phyloP scores from a whole-genome alignment of 2,113 vertebrate genomes.

The Gopherus flavomarginatus region DNA sequence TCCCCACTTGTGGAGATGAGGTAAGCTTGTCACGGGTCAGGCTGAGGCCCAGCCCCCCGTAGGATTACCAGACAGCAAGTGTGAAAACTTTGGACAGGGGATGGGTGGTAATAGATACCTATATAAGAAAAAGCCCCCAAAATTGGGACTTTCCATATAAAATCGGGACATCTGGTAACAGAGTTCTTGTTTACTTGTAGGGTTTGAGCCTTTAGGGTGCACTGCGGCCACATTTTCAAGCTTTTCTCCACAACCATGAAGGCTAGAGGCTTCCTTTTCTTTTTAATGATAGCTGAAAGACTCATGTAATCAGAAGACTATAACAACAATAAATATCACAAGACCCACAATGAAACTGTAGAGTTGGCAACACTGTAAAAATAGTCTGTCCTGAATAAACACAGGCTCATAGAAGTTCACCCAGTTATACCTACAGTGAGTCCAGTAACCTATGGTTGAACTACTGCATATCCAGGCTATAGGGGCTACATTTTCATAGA shows the following conservation, averaged over 20 bases:
- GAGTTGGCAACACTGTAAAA: background rate
- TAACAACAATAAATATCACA: background rate
- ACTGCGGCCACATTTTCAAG: background rate
- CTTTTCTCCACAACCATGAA: background rate
- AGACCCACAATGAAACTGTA: background rate
- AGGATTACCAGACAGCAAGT: no score
- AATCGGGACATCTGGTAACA: background rate
- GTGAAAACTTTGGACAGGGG: no score
- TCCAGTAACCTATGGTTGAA: background rate
- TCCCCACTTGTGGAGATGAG: background rate
- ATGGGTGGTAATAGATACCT: no score
- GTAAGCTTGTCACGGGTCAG: background rate
- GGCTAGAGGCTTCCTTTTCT: background rate
- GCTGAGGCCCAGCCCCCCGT: background rate
- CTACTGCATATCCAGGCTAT: background rate
- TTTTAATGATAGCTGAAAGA: background rate
- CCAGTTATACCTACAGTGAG: background rate
- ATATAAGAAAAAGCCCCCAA: no score
- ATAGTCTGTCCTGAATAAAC: background rate
- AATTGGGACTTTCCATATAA: no score
- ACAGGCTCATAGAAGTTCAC: background rate
- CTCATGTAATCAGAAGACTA: background rate
- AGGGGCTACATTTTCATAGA: background rate
- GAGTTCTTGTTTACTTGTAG: background rate
- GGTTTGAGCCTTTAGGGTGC: background rate